A percentile compares a stretch with the other conserved stretches of the same genome.
Evolutionary conservation across 2,113 vertebrate species (phyloP).

Genomic region (Psittacula cyanocephala): DNA sequence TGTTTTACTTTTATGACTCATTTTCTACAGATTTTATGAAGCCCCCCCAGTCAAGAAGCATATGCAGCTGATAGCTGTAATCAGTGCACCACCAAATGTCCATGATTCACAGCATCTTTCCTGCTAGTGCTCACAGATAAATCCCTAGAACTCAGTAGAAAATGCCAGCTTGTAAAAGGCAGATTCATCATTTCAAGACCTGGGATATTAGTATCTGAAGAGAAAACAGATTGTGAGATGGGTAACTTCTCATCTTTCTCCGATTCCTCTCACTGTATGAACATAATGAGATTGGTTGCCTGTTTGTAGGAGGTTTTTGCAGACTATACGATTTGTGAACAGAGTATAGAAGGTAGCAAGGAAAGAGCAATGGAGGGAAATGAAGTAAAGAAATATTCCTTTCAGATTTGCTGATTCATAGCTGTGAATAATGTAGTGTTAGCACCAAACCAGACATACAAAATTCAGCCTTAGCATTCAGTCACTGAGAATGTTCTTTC

Average conservation of each 20-base stretch:
- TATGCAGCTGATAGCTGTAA: neutral
- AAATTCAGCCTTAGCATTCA: conserved; percentile 20
- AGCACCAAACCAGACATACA: conserved; percentile 45
- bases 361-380: conserved; percentile 59
- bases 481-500: conserved; percentile 15
- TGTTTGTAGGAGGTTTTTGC: conserved; percentile 60
- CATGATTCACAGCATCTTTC: conserved; percentile 7
- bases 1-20: conserved; percentile 14
- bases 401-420: conserved; percentile 73
- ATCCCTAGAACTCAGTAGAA: conserved; percentile 54
- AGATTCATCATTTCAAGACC: conserved; percentile 40
- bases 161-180: conserved; percentile 46
- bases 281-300: conserved; percentile 33
- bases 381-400: conserved; percentile 60
- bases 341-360: conserved; percentile 18
- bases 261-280: neutral
- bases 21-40: conserved; percentile 15
- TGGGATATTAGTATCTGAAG: neutral
- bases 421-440: conserved; percentile 46
- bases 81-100: neutral
- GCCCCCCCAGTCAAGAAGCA: neutral
- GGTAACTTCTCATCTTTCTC: conserved; percentile 13
- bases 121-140: conserved; percentile 30
- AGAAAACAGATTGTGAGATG: neutral
- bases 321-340: conserved; percentile 41